phyloP scores from a whole-genome alignment of 2,113 vertebrate genomes.

The Eublepharis macularius region DNA sequence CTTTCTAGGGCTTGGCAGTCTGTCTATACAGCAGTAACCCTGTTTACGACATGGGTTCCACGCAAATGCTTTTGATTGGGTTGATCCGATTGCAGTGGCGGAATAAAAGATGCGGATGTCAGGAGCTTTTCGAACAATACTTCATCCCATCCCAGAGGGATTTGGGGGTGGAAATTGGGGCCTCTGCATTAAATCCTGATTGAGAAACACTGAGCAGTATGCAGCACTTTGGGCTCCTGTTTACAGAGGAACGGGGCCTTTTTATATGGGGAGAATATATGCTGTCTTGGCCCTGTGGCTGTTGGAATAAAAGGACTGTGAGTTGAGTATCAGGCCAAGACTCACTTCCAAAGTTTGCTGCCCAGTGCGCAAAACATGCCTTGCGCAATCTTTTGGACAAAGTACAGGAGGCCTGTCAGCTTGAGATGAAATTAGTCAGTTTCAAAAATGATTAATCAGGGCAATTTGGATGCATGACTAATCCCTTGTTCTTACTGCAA shows the following conservation, averaged over 20 bases:
- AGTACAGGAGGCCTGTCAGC: neutral
- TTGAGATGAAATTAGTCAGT: neutral
- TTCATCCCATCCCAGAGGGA: conserved; percentile 41
- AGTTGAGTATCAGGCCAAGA: neutral
- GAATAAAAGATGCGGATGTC: conserved; percentile 44
- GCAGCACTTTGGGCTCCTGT: neutral
- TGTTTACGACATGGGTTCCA: conserved; percentile 61
- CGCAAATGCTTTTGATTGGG: conserved; percentile 52
- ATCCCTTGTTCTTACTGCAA: neutral
- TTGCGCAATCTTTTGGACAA: accelerated
- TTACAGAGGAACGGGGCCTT: accelerated
- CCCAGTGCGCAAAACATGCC: neutral
- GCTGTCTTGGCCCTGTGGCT: neutral
- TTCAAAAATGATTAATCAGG: neutral
- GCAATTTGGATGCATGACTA: neutral
- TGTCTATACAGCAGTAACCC: conserved; percentile 62
- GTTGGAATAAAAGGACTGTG: neutral
- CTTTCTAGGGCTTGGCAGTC: conserved; percentile 63
- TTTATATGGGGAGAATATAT: neutral
- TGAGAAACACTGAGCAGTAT: conserved; percentile 5
- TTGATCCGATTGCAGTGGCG: conserved; percentile 38
- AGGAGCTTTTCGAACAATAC: conserved; percentile 45
- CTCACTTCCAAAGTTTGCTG: neutral
- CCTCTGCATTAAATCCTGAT: neutral
- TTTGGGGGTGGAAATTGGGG: conserved; percentile 41